Percentiles rank a stretch among this genome's conserved stretches.
These are phyloP conservation scores for Pyrocephalus nanus DNA, from an alignment of 2,797 vertebrate species.

Conservation along the genomic window DNA sequence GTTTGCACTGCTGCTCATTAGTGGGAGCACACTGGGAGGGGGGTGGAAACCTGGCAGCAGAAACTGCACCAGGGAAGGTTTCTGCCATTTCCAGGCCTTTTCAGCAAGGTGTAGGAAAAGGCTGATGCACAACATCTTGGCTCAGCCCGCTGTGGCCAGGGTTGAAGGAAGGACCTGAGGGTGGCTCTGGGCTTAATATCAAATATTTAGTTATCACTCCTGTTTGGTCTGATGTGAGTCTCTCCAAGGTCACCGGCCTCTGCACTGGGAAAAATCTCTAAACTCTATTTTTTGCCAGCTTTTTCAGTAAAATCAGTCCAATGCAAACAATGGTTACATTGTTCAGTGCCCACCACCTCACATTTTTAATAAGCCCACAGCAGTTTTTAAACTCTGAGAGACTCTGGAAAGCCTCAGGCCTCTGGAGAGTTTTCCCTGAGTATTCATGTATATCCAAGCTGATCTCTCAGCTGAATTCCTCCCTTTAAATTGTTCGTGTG, in stretches of 20 bases:
- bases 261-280: neutral
- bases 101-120: neutral
- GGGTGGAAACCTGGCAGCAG: neutral
- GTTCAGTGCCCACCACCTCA: neutral
- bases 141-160: neutral
- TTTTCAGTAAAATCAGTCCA: neutral
- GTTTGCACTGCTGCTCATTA: fast-evolving
- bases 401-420: neutral
- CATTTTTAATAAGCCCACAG: neutral
- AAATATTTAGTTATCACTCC: neutral
- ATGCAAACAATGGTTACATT: neutral
- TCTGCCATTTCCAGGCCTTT: neutral
- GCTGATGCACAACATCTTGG: neutral
- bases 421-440: neutral
- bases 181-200: neutral
- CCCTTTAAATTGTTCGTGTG: neutral
- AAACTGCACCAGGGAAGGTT: neutral
- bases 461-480: neutral
- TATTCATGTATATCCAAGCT: neutral
- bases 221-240: neutral
- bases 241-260: neutral
- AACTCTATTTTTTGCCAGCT: neutral
- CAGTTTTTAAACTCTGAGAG: neutral
- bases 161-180: neutral
- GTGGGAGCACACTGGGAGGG: fast-evolving